Evolutionary conservation across 2,888 invertebrate genomes (phyloP).

Genomic region (Campoletis raptor): DNA sequence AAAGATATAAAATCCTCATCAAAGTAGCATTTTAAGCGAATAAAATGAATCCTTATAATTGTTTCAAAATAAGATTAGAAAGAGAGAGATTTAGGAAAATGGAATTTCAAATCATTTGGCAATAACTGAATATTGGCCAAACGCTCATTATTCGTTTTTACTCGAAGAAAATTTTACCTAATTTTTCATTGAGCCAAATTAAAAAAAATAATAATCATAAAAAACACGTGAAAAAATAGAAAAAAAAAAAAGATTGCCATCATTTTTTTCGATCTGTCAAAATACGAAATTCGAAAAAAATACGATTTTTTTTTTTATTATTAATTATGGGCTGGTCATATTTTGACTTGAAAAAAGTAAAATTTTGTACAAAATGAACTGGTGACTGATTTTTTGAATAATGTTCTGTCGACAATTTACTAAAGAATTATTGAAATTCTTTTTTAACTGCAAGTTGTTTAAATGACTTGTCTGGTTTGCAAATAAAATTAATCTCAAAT

Average conservation of each 20-base stretch:
- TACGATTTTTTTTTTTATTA: no score
- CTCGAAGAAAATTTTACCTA: constrained; percentile 5
- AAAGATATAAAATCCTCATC: constrained; percentile 1
- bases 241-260: no score
- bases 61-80: constrained; percentile 52
- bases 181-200: background rate
- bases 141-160: background rate
- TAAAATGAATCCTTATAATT: constrained; percentile 10
- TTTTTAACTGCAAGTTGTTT: background rate
- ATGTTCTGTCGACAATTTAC: no score
- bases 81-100: constrained; percentile 12
- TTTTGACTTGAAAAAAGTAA: background rate
- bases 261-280: background rate
- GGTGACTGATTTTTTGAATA: no score
- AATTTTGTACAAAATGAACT: background rate
- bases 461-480: constrained; percentile 3
- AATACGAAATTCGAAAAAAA: background rate
- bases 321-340: no score
- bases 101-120: constrained; percentile 49
- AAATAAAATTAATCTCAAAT: background rate
- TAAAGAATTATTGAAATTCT: background rate
- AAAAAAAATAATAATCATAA: no score
- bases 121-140: constrained; percentile 56
- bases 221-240: no score
- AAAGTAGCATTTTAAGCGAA: background rate